These are phyloP conservation scores for Micromussa lordhowensis DNA, from an alignment of 92 coral and sea anemone genomes.

Conservation along the genomic window DNA sequence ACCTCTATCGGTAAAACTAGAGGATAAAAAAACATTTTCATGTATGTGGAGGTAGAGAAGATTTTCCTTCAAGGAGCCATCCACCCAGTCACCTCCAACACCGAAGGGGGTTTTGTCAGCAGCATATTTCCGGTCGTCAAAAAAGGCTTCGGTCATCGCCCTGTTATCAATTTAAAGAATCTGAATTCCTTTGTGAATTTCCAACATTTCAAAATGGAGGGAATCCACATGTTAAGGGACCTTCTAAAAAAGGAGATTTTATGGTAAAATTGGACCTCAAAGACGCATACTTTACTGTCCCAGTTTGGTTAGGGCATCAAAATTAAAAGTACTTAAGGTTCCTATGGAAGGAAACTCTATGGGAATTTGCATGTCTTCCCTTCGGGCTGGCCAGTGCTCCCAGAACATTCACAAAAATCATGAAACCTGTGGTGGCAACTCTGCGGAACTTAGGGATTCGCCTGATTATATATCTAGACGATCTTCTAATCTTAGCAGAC, in stretches of 20 bases:
- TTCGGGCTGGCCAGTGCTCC: constrained; percentile 58
- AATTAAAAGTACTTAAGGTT: constrained; percentile 29
- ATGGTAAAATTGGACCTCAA: constrained; percentile 57
- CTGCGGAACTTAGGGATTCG: constrained; percentile 46
- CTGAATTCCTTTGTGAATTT: background rate
- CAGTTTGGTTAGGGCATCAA: constrained; percentile 38
- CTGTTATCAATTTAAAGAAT: background rate
- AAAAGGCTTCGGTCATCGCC: background rate
- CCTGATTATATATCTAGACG: constrained; percentile 47
- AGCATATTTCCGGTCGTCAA: background rate
- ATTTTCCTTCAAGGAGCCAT: no score
- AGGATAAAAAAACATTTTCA: no score
- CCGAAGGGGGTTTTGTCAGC: background rate
- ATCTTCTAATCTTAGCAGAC: constrained; percentile 44
- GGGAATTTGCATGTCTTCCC: constrained; percentile 52
- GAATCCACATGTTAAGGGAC: background rate
- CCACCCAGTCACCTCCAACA: no score
- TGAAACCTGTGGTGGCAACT: constrained; percentile 49
- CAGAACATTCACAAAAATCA: constrained; percentile 49
- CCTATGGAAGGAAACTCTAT: constrained; percentile 13
- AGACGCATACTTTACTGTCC: constrained; percentile 54
- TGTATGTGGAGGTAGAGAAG: no score
- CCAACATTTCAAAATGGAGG: no score
- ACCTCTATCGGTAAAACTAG: no score
- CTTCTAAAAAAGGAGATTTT: constrained; percentile 52